Conservation (phyloP, 2,113 vertebrate species). For the Trochalopteron elliotii region DNA sequence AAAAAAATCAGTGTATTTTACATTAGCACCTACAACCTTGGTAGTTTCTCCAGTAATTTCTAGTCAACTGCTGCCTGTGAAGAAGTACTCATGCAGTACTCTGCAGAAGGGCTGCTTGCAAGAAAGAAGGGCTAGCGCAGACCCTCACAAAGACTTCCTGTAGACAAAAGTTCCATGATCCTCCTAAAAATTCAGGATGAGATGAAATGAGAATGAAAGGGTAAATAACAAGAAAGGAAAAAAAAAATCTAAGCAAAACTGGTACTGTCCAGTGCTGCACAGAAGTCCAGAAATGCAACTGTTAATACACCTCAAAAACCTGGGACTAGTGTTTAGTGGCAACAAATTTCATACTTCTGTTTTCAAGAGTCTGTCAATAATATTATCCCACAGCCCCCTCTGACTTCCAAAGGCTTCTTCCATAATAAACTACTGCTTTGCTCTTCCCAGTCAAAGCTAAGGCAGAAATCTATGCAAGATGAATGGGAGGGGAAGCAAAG, state of each 20-base stretch:
- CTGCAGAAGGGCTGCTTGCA: not conserved
- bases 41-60: not conserved
- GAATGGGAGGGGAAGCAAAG: not conserved
- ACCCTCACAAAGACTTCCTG: not conserved
- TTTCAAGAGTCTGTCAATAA: not conserved
- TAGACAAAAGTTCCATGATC: not conserved
- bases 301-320: not conserved
- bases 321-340: not conserved
- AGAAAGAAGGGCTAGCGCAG: not conserved
- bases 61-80: not conserved
- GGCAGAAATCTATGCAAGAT: not conserved
- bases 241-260: not conserved
- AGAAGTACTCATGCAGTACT: not conserved
- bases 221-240: not conserved
- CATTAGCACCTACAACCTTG: not conserved
- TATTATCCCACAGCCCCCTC: not conserved
- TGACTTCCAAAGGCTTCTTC: not conserved
- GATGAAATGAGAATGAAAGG: not conserved
- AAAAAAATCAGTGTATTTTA: not conserved
- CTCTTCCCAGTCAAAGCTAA: not conserved
- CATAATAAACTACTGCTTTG: not conserved
- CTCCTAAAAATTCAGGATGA: not conserved
- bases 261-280: not conserved
- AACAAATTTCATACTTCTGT: not conserved
- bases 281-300: not conserved